These are phyloP conservation scores for Thymelicus sylvestris DNA, from an alignment of 2,888 invertebrate genomes.

Conservation along the genomic window DNA sequence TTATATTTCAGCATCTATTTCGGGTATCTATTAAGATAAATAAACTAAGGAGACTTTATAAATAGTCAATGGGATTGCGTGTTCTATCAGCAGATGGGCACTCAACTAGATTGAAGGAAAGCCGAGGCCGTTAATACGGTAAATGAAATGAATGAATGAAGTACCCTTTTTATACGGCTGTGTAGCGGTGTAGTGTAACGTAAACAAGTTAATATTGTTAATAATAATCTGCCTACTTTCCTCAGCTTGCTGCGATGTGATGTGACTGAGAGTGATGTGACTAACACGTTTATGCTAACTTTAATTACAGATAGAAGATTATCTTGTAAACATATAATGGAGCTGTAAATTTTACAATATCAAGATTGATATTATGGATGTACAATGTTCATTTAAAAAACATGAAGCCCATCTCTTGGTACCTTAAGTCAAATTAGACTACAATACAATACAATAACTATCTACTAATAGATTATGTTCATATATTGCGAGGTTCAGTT, in stretches of 20 bases:
- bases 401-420: too few species aligned
- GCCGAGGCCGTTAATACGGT: conserved; percentile 25
- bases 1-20: conserved; percentile 16
- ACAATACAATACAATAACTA: too few species aligned
- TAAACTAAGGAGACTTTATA: conserved; percentile 17
- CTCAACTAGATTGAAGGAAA: conserved; percentile 25
- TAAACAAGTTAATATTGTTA: conserved; percentile 31
- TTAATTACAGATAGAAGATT: background rate
- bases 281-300: background rate
- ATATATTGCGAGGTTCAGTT: too few species aligned
- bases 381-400: too few species aligned
- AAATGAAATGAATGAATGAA: conserved; percentile 29
- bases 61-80: conserved; percentile 33
- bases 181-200: conserved; percentile 23
- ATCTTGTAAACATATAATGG: background rate
- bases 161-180: conserved; percentile 19
- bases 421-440: too few species aligned
- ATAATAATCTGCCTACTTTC: background rate
- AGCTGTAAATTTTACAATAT: too few species aligned
- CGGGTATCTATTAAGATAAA: conserved; percentile 11
- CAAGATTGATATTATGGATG: too few species aligned
- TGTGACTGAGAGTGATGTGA: background rate
- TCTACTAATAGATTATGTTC: too few species aligned
- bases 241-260: background rate
- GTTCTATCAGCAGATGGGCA: conserved; percentile 24